Conservation (phyloP, 2,797 vertebrate genomes). For the Chelidonichthys spinosus region DNA sequence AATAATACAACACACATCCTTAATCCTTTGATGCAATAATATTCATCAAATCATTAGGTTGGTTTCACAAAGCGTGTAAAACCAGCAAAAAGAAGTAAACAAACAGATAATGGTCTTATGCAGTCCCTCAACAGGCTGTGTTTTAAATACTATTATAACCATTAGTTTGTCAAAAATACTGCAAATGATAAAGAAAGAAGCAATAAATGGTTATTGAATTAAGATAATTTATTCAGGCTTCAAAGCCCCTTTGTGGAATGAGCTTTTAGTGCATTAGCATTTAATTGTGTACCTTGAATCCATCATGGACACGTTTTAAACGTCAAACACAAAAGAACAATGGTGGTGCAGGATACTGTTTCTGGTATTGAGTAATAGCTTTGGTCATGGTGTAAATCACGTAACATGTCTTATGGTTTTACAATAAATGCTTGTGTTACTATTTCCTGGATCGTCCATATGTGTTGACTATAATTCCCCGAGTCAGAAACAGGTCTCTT, state of each 20-base stretch:
- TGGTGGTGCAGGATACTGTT: background rate
- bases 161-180: background rate
- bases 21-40: background rate
- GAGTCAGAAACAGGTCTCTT: too few relatives aligned
- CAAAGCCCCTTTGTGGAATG: background rate
- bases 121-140: background rate
- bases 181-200: background rate
- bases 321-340: background rate
- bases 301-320: background rate
- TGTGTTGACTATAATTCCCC: too few relatives aligned
- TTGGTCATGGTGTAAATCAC: too few relatives aligned
- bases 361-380: background rate
- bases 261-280: background rate
- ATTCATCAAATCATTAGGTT: background rate
- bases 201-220: background rate
- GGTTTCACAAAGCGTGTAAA: background rate
- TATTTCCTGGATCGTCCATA: too few relatives aligned
- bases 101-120: background rate
- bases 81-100: background rate
- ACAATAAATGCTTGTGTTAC: too few relatives aligned
- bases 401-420: too few relatives aligned
- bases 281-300: background rate
- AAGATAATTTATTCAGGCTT: background rate
- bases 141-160: background rate
- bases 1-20: background rate